Evolutionary conservation across 2,888 invertebrate genomes (phyloP).

Genomic region (Macrostomum cliftonense): DNA sequence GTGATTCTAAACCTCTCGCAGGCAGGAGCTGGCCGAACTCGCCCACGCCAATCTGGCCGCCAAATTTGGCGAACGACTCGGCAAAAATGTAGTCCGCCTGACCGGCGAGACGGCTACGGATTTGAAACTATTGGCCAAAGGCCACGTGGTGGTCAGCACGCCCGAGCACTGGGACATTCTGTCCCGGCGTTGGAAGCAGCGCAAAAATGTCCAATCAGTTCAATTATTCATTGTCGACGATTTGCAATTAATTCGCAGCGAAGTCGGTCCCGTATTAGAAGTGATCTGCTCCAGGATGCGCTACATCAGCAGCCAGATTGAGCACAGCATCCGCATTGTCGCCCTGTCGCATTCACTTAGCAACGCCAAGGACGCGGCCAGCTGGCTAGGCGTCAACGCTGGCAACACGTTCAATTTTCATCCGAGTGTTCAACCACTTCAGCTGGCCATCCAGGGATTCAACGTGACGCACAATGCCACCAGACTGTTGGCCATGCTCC

Average conservation of each 20-base stretch:
- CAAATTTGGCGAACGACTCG: constrained; percentile 56
- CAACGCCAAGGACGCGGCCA: constrained; percentile 80
- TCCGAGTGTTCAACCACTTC: constrained; percentile 71
- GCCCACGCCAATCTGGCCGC: constrained; percentile 69
- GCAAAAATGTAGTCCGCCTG: constrained; percentile 56
- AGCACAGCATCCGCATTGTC: constrained; percentile 68
- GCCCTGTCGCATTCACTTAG: constrained; percentile 78
- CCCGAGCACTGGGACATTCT: constrained; percentile 97
- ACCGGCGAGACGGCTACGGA: constrained; percentile 95
- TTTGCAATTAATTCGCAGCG: constrained; percentile 51
- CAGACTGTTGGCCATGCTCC: constrained; percentile 85
- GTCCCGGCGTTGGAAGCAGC: constrained; percentile 91
- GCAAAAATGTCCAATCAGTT: constrained; percentile 90
- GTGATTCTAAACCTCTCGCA: too few relatives aligned
- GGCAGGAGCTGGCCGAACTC: constrained; percentile 63
- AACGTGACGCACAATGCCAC: constrained; percentile 93
- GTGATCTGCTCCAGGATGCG: constrained; percentile 68
- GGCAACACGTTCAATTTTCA: constrained; percentile 94
- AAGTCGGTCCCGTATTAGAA: constrained; percentile 44
- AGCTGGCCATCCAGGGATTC: constrained; percentile 80
- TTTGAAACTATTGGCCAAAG: constrained; percentile 55
- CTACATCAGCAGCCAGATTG: constrained; percentile 80
- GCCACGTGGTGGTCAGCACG: constrained; percentile 58
- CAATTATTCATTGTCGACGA: constrained; percentile 90
- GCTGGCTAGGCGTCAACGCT: constrained; percentile 83